Conservation (phyloP, 2,888 invertebrate species). For the Diarsia rubi region DNA sequence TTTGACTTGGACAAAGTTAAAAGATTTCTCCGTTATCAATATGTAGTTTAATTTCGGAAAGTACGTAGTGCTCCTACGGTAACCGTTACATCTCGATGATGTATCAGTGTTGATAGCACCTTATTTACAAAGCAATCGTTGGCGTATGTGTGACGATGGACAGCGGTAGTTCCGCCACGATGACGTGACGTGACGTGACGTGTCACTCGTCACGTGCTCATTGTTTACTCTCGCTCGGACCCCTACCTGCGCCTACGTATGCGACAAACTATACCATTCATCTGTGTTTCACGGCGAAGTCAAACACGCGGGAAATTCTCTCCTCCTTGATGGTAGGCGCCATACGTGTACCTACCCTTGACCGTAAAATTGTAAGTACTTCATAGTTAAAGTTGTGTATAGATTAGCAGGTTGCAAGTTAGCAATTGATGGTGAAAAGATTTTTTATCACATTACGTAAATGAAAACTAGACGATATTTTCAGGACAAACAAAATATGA, state of each 20-base stretch:
- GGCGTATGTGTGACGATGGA: not conserved
- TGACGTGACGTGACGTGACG: not conserved
- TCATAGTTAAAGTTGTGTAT: not conserved
- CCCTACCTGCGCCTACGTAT: not conserved
- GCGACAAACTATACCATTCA: not conserved
- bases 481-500: too few relatives aligned
- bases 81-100: conserved; percentile 2
- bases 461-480: not conserved
- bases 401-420: not conserved
- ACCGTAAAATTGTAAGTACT: not conserved
- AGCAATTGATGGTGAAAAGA: not conserved
- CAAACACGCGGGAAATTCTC: not conserved
- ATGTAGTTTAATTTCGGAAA: not conserved
- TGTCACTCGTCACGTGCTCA: not conserved
- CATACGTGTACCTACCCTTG: not conserved
- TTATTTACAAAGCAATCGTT: not conserved
- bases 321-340: not conserved
- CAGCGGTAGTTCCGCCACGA: not conserved
- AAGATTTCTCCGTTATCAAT: not conserved
- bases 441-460: not conserved
- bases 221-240: not conserved
- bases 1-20: not conserved
- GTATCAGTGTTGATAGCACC: not conserved
- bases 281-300: not conserved
- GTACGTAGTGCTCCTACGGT: not conserved